Evolutionary conservation across 2,888 invertebrate species (phyloP).

Genomic region (Lysandra coridon): DNA sequence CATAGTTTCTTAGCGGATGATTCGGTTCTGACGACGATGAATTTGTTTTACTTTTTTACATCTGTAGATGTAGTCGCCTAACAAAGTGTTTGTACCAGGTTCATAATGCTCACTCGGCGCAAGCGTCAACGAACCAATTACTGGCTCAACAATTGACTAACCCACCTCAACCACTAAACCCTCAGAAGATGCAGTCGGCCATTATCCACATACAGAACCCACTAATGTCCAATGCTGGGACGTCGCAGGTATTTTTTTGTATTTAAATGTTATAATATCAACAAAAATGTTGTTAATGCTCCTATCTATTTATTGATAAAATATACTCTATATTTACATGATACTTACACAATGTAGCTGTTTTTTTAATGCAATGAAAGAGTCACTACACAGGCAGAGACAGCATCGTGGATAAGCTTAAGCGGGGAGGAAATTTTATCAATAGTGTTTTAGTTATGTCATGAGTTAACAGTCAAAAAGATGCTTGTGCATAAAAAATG

Average conservation of each 20-base stretch:
- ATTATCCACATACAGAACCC: constrained; percentile 78
- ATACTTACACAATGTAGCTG: too few relatives aligned
- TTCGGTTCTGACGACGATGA: background rate
- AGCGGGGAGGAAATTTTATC: too few relatives aligned
- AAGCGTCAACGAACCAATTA: constrained; percentile 75
- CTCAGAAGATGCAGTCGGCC: constrained; percentile 75
- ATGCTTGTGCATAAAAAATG: too few relatives aligned
- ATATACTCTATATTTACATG: too few relatives aligned
- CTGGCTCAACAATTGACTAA: constrained; percentile 75
- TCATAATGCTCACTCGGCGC: constrained; percentile 52
- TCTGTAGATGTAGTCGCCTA: background rate
- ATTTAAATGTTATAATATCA: background rate
- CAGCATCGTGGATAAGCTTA: too few relatives aligned
- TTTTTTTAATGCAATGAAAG: too few relatives aligned
- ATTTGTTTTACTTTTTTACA: constrained; percentile 10
- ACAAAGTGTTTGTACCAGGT: constrained; percentile 41
- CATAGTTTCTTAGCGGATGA: background rate
- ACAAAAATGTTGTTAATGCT: background rate
- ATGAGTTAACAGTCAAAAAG: too few relatives aligned
- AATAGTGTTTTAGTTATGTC: too few relatives aligned
- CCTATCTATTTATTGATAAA: background rate
- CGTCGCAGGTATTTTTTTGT: constrained; percentile 58
- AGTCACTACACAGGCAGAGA: too few relatives aligned
- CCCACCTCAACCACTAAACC: constrained; percentile 75
- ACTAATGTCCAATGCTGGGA: constrained; percentile 67